Base-by-base conservation (phyloP, 2,888 invertebrate species). In the Synergus umbraculus region DNA sequence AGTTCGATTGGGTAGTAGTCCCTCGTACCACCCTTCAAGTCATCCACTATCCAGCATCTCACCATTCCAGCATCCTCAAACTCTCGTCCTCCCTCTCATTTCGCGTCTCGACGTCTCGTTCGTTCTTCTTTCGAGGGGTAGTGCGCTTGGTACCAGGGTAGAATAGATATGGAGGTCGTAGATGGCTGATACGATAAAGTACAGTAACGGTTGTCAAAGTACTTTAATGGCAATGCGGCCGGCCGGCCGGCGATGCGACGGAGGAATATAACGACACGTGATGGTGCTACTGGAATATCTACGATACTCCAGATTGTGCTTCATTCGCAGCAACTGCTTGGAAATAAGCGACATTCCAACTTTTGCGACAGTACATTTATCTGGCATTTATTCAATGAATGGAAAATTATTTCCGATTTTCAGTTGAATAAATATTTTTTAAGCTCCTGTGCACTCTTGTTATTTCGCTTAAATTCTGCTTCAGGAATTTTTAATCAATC, bases 191-290 rank as follows among this genome's bases (percentile, higher is more conserved):
- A 29, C 22, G 87, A 86, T 87, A 86, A 84, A 85, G 83, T 86
- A 86, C 84, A 85, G 79, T 83, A 84, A 86, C 85, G 84, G 83
- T 86, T 85, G 86, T 87, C 86, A 83, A 86, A 86, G 86, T 84
- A 81, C 83, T 81, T 83, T 85, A 85, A 87, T 85, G 84, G 83
- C 81, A 81, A 85, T 83, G 83, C 82, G 86, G 83, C 9, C 9
- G 44, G 86, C 82, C 80, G 79, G 81, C 80, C 81, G 83, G 84
- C 83, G 83, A 82, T 80, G 82, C 79, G 81, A 81, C 84, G 73
- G 73, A 84, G 82, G 1, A 43, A 8, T 9, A 43, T 43, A 43
- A 8, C 0, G 43, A 43, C 43, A 3, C 9, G 43, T 9, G 43
- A 43, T 43, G 13, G 13, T 49, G 15, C 49, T 49, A 13, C 15